Base-by-base conservation (phyloP, 2,888 invertebrate genomes). In the Helleia helle region DNA sequence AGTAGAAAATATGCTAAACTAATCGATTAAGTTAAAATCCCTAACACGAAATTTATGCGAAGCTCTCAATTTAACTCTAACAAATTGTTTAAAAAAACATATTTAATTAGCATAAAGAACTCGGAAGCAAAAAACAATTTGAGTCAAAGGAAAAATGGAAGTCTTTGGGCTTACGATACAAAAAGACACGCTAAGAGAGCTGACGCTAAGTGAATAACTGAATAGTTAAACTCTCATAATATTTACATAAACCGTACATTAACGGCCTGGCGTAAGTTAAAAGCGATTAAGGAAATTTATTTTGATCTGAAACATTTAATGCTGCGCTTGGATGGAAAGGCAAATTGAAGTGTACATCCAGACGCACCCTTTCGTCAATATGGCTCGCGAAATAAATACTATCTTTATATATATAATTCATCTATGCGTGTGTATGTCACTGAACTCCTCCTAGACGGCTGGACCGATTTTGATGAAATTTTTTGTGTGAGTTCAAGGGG, bases 211-310 rank as follows among this genome's bases (percentile, higher is more conserved):
- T 77, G 79, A 79, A 77, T 80, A 80, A 81, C 80, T 75, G 79
- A 80, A 81, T 80, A 79, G 79, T 83, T 80, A 81, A 80, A 80
- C 71, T 75, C 77, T 77, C 81, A 66, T 79, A 71, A 75, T 72
- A 81, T 83, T 83, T 68, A 71, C 83, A 81, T 83, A 80, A 80
- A 81, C 66, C 62, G 72, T 67, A 72, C 81, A 81, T 83, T 81
- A 80, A 66, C 63, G 58, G 53, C 41, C 46, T 62, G 72, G 65
- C 49, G 39, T 50, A 64, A 69, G 58, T 61, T 43, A 62, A 25
- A 56, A 51, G 57, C 49, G 49, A 27, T 12, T 54, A 67, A 67
- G 65, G 51, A 17, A 42, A 43, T 43, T 31, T 43, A 45, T 28
- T 24, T 30, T 24, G 2, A 22, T 6, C 8, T 9, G 17, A 11